Base-by-base conservation (phyloP, 2,888 invertebrate species). In the Xestia c-nigrum region DNA sequence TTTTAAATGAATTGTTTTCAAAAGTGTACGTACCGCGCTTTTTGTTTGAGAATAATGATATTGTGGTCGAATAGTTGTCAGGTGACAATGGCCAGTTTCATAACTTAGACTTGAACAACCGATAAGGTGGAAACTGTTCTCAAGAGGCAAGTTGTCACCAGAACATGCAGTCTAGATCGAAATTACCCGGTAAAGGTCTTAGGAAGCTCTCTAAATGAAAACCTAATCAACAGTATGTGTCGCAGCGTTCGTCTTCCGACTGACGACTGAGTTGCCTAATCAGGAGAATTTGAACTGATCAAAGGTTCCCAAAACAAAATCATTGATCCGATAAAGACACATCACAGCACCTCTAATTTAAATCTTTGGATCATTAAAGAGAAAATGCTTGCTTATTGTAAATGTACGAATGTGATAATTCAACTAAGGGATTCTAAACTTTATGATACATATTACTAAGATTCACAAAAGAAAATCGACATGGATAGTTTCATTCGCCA, bases 1-100 rank as follows among this genome's bases (percentile, higher is more conserved):
- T 88, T 88, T 88, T 87, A 89, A 89, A 88, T 87, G 85, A 88
- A 88, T 88, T 87, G 86, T 87, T 88, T 84, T 87, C 80, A 77
- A 83, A 83, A 88, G 84, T 80, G 80, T 77, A 81, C 82, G 81
- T 84, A 81, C 78, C 78, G 78, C 74, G 72, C 73, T 83, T 88
- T 87, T 88, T 86, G 80, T 78, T 78, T 57, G 55, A 12, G 61
- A 72, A 68, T 80, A 79, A 80, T 85, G 76, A 83, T 85, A 76
- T 83, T 84, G 81, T 70, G 84, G 67, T 55, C 31, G 64, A 72
- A 84, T 84, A 84, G 81, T 72, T 78, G 63, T 46, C 68, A 80
- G 66, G 70, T 59, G 72, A 74, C 61, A 74, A 77, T 81, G 76
- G 52, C 61, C 47, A 72, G 50, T 63, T 50, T 43, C 21, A n/a